Conservation (phyloP, 2,113 vertebrate genomes). For the Microtus ochrogaster region DNA sequence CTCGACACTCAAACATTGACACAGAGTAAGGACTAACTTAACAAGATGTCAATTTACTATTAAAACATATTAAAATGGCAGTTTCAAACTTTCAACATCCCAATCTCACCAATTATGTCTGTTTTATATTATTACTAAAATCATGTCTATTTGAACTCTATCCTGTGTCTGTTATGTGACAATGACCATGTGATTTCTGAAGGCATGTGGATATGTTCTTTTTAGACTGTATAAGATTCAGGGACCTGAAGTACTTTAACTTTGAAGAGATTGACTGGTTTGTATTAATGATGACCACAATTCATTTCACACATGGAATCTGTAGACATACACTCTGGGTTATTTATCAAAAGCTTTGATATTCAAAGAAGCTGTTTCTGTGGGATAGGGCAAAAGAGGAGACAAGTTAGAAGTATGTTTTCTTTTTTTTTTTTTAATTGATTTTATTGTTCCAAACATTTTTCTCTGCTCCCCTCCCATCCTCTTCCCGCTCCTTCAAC, state of each 20-base stretch:
- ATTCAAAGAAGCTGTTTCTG: background rate
- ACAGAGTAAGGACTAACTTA: background rate
- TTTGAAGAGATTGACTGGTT: background rate
- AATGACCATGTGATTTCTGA: background rate
- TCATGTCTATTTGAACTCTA: background rate
- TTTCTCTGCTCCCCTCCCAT: no score
- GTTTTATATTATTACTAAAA: background rate
- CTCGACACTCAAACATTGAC: background rate
- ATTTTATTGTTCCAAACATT: no score
- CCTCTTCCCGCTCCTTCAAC: no score
- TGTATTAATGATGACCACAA: background rate
- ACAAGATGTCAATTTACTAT: background rate
- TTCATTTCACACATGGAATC: background rate
- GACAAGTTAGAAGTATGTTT: background rate
- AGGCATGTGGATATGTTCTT: background rate
- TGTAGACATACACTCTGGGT: background rate
- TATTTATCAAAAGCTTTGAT: background rate
- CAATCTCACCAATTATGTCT: background rate
- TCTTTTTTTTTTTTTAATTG: no score
- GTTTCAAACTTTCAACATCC: background rate
- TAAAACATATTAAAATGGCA: conserved; percentile 18
- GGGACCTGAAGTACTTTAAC: background rate
- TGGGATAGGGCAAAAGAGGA: background rate
- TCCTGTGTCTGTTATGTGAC: background rate
- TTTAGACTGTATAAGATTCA: background rate